These are phyloP conservation scores for Atherinomorus stipes DNA, from an alignment of 2,113 vertebrate genomes.

Conservation along the genomic window DNA sequence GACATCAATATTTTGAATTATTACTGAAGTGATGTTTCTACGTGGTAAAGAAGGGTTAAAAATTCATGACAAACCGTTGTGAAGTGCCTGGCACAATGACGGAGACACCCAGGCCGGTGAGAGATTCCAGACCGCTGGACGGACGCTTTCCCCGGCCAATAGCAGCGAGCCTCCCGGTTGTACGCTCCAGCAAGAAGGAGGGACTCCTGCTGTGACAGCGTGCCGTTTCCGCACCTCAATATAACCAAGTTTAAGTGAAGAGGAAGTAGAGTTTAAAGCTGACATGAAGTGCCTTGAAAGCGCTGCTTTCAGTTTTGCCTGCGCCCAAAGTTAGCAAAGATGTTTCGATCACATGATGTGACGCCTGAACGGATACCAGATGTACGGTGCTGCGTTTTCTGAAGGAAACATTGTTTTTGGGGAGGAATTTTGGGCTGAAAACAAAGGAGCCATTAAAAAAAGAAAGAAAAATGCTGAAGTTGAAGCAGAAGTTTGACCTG, in stretches of 20 bases:
- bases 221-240: conserved; percentile 62
- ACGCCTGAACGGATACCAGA: neutral
- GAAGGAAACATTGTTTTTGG: no score
- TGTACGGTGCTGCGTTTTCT: conserved; percentile 26
- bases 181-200: conserved; percentile 35
- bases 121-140: conserved; percentile 62
- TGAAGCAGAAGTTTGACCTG: conserved; percentile 69
- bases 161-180: neutral
- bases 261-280: conserved; percentile 4
- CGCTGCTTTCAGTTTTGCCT: conserved; percentile 1
- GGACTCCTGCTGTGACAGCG: conserved; percentile 6
- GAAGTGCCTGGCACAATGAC: neutral
- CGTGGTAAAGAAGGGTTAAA: neutral
- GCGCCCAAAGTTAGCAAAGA: neutral
- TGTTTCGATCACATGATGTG: conserved; percentile 66
- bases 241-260: conserved; percentile 1
- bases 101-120: conserved; percentile 34
- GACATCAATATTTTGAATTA: neutral
- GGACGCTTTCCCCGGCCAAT: conserved; percentile 60
- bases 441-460: neutral
- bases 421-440: neutral
- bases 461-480: conserved; percentile 72
- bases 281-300: neutral
- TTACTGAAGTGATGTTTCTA: neutral
- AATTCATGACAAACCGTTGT: conserved; percentile 1